A percentile compares a stretch with the other conserved stretches of the same genome.
Conservation (phyloP, 2,797 vertebrate genomes). For the Champsocephalus gunnari region DNA sequence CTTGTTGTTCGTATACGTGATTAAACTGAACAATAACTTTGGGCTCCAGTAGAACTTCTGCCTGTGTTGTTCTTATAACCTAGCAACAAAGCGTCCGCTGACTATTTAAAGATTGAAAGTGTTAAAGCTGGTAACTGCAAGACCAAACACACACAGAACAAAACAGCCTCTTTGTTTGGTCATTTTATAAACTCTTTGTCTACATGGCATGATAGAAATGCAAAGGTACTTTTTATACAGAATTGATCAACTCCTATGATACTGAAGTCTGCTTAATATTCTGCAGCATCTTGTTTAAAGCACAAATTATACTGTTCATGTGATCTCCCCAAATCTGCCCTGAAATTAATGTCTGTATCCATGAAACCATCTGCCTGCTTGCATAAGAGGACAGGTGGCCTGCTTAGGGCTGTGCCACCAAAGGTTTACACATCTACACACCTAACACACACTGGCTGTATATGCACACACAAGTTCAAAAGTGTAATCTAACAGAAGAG, state of each 20-base stretch:
- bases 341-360: constrained; percentile 61
- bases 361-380: constrained; percentile 81
- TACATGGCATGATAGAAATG: neutral
- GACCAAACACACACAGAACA: constrained; percentile 17
- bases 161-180: constrained; percentile 34
- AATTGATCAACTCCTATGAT: constrained; percentile 14
- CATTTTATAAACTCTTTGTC: constrained; percentile 14
- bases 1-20: constrained; percentile 20
- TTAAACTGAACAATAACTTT: constrained; percentile 38
- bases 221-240: neutral
- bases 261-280: constrained; percentile 16
- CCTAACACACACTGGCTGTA: constrained; percentile 13
- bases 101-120: constrained; percentile 71
- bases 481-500: neutral
- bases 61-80: constrained; percentile 57
- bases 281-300: constrained; percentile 22
- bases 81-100: constrained; percentile 64
- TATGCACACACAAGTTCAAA: constrained; percentile 11
- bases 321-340: constrained; percentile 47
- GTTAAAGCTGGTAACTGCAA: constrained; percentile 46
- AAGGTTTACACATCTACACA: constrained; percentile 44
- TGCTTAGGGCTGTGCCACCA: constrained; percentile 61
- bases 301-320: constrained; percentile 28
- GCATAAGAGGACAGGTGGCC: constrained; percentile 84
- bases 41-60: constrained; percentile 36